Percentiles rank a stretch among this genome's conserved stretches.
phyloP scores from a whole-genome alignment of 2,888 invertebrate species.

The Sicus ferrugineus region DNA sequence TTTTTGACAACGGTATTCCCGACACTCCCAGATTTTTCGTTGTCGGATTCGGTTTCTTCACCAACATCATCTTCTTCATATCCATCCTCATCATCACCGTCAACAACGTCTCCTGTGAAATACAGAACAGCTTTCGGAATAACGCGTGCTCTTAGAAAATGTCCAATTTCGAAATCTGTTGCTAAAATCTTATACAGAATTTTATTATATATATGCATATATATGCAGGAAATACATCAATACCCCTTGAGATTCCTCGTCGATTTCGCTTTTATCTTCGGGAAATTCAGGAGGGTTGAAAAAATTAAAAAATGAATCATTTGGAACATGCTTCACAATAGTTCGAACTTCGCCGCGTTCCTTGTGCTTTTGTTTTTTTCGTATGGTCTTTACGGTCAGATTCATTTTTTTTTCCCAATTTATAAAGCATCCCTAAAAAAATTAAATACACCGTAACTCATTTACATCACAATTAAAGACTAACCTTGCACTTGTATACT shows the following conservation, averaged over 20 bases:
- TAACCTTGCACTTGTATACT: constrained; percentile 66
- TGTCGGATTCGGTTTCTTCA: constrained; percentile 65
- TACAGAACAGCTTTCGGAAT: constrained; percentile 97
- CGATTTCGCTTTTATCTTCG: constrained; percentile 82
- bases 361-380: constrained; percentile 99
- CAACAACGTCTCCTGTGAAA: constrained; percentile 89
- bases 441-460: background rate
- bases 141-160: constrained; percentile 95
- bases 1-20: constrained; percentile 53
- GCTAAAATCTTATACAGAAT: constrained; percentile 71
- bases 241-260: constrained; percentile 80
- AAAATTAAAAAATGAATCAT: constrained; percentile 99
- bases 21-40: constrained; percentile 69
- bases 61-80: constrained; percentile 71
- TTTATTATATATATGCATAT: background rate
- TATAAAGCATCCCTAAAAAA: constrained; percentile 79
- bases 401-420: constrained; percentile 99
- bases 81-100: constrained; percentile 77
- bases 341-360: constrained; percentile 91
- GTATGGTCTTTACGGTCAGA: constrained; percentile 93
- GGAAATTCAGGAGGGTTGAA: constrained; percentile 91
- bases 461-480: background rate
- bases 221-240: constrained; percentile 19
- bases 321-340: constrained; percentile 94
- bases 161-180: constrained; percentile 98